Evolutionary conservation across 2,888 invertebrate species (phyloP).

Genomic region (Crematogaster levior): DNA sequence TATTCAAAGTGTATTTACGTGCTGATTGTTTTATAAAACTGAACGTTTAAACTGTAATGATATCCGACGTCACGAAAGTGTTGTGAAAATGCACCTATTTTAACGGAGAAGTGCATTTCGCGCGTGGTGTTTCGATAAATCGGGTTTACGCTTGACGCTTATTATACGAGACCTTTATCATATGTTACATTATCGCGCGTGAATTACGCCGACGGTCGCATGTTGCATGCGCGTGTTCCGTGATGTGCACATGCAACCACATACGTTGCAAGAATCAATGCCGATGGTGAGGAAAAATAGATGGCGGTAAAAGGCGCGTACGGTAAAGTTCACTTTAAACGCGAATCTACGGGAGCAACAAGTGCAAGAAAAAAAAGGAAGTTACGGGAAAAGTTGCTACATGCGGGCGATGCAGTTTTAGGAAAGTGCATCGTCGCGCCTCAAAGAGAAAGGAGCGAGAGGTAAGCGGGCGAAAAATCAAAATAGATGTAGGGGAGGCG

Average conservation of each 20-base stretch:
- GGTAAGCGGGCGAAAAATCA: constrained; percentile 59
- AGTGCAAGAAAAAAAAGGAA: constrained; percentile 34
- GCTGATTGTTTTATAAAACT: background rate
- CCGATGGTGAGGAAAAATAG: background rate
- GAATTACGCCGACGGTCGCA: constrained; percentile 34
- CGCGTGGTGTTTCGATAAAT: constrained; percentile 46
- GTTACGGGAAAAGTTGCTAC: constrained; percentile 46
- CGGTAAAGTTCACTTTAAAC: constrained; percentile 35
- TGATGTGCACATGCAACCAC: background rate
- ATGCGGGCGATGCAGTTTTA: constrained; percentile 40
- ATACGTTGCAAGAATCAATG: background rate
- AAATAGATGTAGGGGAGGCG: constrained; percentile 58
- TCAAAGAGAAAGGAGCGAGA: constrained; percentile 11
- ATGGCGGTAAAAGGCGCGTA: background rate
- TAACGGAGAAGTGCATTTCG: constrained; percentile 22
- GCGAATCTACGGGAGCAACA: constrained; percentile 45
- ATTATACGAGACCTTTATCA: constrained; percentile 49
- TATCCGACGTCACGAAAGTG: constrained; percentile 2
- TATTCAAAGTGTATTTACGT: background rate
- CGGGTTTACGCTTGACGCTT: constrained; percentile 51
- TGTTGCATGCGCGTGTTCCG: background rate
- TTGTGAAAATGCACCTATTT: constrained; percentile 29
- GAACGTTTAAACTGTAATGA: background rate
- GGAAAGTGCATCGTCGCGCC: constrained; percentile 9
- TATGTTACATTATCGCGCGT: constrained; percentile 47